Conservation (phyloP, 2,113 vertebrate species). For the Poeciliopsis occidentalis region DNA sequence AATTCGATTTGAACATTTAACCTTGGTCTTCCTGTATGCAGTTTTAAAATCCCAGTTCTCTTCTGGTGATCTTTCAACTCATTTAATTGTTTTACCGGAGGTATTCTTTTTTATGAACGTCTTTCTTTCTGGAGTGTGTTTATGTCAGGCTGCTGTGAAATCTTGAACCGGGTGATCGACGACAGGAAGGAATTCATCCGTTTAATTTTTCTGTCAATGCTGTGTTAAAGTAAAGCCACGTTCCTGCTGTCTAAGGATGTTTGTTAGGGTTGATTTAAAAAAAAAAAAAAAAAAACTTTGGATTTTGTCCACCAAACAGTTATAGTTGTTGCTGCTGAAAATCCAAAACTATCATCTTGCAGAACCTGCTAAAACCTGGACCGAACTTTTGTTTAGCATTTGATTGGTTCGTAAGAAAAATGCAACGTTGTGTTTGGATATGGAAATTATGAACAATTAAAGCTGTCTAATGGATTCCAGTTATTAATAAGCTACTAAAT, state of each 20-base stretch:
- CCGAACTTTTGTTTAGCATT: not conserved
- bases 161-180: slow-evolving; percentile 11
- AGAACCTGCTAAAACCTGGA: not conserved
- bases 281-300: not conserved
- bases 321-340: no score
- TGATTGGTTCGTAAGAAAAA: not conserved
- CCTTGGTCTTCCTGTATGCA: no score
- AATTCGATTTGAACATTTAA: not conserved
- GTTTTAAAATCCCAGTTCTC: no score
- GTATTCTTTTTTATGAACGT: slow-evolving; percentile 17
- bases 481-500: not conserved
- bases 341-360: not conserved
- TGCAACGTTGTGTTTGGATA: not conserved
- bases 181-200: slow-evolving; percentile 19
- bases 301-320: not conserved
- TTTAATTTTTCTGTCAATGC: slow-evolving; percentile 1
- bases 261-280: slow-evolving; percentile 4
- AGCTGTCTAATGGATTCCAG: not conserved
- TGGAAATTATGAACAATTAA: not conserved
- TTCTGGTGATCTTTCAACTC: not conserved
- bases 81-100: slow-evolving; percentile 3
- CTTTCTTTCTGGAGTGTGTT: slow-evolving; percentile 17
- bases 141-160: slow-evolving; percentile 4
- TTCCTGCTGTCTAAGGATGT: not conserved
- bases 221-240: slow-evolving; percentile 14